Percentiles rank a stretch among this genome's conserved stretches.
phyloP scores from a whole-genome alignment of 2,797 vertebrate species.

The Podargus strigoides region DNA sequence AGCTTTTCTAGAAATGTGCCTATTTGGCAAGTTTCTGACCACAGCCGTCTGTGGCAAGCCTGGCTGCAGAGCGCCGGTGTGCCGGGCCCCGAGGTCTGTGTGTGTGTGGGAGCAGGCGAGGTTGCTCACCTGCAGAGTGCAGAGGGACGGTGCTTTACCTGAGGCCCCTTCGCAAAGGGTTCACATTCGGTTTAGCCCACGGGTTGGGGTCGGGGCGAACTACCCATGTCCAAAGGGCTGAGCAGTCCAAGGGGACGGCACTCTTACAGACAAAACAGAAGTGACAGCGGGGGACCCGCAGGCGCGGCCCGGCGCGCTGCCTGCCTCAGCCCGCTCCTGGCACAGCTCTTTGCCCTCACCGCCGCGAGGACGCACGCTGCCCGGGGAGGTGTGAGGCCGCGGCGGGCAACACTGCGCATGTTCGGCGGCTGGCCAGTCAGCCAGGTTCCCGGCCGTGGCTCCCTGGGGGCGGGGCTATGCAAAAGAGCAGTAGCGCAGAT shows the following conservation, averaged over 20 bases:
- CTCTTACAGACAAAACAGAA: fast-evolving
- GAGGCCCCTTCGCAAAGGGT: neutral
- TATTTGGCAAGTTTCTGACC: neutral
- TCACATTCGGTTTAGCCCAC: no score
- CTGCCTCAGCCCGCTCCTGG: no score
- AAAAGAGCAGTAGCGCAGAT: no score
- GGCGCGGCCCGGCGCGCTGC: neutral
- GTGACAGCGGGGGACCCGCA: no score
- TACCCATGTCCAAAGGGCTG: no score
- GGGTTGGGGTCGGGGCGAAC: no score
- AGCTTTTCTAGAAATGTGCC: neutral
- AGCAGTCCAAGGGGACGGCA: neutral
- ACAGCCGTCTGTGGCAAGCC: no score
- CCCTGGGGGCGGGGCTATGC: neutral
- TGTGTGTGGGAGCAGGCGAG: fast-evolving
- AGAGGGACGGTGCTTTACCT: fast-evolving
- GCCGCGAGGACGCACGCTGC: no score
- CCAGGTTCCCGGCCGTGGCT: fast-evolving
- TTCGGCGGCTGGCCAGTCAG: fast-evolving
- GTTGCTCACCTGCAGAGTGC: neutral
- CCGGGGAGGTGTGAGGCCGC: neutral
- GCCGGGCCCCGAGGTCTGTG: fast-evolving
- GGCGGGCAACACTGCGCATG: fast-evolving
- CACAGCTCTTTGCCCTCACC: no score
- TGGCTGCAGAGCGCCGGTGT: fast-evolving